These are phyloP conservation scores for Heterodera schachtii DNA, from an alignment of 1,140 invertebrate genomes.

Conservation along the genomic window DNA sequence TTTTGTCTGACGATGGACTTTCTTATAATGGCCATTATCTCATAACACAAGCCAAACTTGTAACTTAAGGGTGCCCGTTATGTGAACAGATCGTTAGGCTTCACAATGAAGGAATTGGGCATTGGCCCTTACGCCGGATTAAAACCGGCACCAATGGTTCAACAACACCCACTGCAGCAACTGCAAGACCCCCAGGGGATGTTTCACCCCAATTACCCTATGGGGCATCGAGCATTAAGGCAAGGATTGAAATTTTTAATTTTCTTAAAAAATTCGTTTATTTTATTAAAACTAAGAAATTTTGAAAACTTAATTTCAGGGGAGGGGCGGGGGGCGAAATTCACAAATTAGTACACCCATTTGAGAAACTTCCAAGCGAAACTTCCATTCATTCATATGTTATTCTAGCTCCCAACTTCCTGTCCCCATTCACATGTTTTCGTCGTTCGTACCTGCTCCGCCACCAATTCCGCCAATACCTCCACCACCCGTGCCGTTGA, in stretches of 20 bases:
- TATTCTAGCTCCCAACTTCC: conserved; percentile 31
- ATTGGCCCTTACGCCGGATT: conserved; percentile 37
- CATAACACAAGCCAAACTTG: background rate
- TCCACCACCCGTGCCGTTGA: conserved; percentile 21
- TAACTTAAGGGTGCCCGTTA: conserved; percentile 45
- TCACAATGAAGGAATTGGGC: conserved; percentile 42
- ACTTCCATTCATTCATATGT: too few species aligned
- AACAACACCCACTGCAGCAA: conserved; percentile 19
- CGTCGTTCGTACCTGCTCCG: conserved; percentile 33
- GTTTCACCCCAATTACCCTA: conserved; percentile 33
- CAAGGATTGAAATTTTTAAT: background rate
- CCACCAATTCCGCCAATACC: conserved; percentile 38
- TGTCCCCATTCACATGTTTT: conserved; percentile 55
- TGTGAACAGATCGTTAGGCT: conserved; percentile 45
- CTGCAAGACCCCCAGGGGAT: conserved; percentile 54
- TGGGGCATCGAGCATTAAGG: conserved; percentile 29
- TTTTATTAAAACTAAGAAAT: too few species aligned
- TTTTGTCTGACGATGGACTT: background rate
- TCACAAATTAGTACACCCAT: background rate
- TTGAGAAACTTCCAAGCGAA: too few species aligned
- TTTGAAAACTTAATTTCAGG: too few species aligned
- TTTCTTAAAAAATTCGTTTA: too few species aligned
- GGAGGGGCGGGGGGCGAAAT: too few species aligned
- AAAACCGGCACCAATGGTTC: conserved; percentile 24
- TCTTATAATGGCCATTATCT: conserved; percentile 7